Evolutionary conservation across 2,888 invertebrate species (phyloP), one percentile per base, ranked within the genome.

Genomic region (Phoronis australis): DNA sequence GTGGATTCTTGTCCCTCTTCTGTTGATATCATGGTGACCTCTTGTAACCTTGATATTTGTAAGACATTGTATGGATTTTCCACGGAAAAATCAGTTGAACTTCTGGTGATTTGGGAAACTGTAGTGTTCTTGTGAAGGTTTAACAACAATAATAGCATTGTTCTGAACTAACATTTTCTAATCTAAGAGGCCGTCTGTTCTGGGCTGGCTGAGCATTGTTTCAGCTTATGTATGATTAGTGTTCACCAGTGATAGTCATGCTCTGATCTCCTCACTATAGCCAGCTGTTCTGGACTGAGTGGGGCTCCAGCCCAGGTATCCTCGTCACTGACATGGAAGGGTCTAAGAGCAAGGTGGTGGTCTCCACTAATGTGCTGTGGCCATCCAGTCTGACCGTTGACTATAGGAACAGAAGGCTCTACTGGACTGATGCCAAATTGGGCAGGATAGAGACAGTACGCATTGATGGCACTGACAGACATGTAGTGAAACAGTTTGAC

Each of bases 401-500:
- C 75, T 82, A 84, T 70, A 83, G 87, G 0, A 85, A 85, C 0
- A 79, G 80, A n/a, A 80, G 90, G 4, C 75, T 92, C 3, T 91
- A 90, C 80, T 89, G 88, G 87, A 83, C 87, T 12, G 92, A 92
- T 79, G 83, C 84, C n/a, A 88, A 88, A 51, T 61, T 60, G 38
- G 51, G 59, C 37, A 65, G 62, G 0, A 53, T 70, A 4, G 68
- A 68, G 40, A 63, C 65, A 1, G 48, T 59, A 9, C 58, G 55
- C 23, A 48, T 62, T 15, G 51, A 62, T 25, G 69, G 69, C 4
- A 57, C 50, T 3, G 62, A 63, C 37, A 38, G 66, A 35, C 56
- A 55, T 15, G 48, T 61, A 21, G 60, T 68, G n/a, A 51, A 58
- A 40, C 52, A 46, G n/a, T 62, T 56, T 25, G 18, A 35, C 5